Base-by-base conservation (phyloP, 2,888 invertebrate genomes). In the Noctuana brunneofusca region DNA sequence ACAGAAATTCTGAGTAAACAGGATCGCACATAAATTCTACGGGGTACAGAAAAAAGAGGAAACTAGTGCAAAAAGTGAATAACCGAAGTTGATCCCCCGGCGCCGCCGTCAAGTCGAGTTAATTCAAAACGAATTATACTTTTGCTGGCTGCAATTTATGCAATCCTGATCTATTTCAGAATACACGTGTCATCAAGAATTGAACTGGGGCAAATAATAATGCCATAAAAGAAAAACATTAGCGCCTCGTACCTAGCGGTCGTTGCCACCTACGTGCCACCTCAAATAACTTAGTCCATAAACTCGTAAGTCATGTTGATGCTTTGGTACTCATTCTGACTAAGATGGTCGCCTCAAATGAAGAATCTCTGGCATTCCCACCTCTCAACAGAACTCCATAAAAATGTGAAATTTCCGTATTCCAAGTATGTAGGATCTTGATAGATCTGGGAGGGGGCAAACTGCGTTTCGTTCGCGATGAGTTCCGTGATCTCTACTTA, bases 121-220 rank as follows among this genome's bases (percentile, higher is more conserved):
- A 20, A 60, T 53, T 60, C 60, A 48, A 35, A 54, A 49, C 60
- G 24, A 62, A 48, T 60, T 60, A 49, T 62, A 62, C 48, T 62
- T 55, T 54, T 53, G 22, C 48, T 6, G 32, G 18, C 35, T 18
- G 54, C 60, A 16, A 32, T 43, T 60, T 53, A 60, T 60, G 53
- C 46, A 35, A 54, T 22, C 18, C 24, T 20, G 32, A 11, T 43
- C 60, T 60, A 60, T 60, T 60, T 60, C 48, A 38, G 54, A 56
- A 54, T 60, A 60, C 60, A 60, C 60, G 60, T 60, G 60, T 22
- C 43, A 20, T 53, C n/a, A n/a, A 9, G 14, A 16, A 35, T 54
- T 46, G 53, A 46, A 35, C 38, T 48, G 20, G 24, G 24, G 11
- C 8, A 11, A 60, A 49, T 35, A 12, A 30, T n/a, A 9, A 48